Conservation (phyloP, 1,140 invertebrate genomes). For the Zophobas morio region DNA sequence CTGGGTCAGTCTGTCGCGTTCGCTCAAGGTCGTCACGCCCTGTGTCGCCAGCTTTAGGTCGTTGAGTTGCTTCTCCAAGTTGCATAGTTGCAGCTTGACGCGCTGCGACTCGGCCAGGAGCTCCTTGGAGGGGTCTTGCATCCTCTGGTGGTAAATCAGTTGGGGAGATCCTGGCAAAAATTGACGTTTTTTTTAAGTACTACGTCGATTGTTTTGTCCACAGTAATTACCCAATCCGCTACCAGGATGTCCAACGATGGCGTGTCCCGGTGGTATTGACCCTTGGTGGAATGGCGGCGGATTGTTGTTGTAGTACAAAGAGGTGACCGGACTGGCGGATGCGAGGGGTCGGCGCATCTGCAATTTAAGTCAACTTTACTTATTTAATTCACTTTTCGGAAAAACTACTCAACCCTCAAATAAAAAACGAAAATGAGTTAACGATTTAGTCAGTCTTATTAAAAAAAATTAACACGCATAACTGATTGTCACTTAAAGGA, state of each 20-base stretch:
- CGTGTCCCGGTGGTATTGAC: conserved; percentile 52
- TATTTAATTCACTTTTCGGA: conserved; percentile 11
- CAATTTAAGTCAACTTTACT: conserved; percentile 40
- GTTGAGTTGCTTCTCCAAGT: conserved; percentile 77
- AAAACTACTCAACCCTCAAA: no score
- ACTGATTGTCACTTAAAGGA: no score
- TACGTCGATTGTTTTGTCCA: not conserved
- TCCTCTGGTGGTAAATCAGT: conserved; percentile 62
- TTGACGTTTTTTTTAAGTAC: not conserved
- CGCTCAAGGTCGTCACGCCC: conserved; percentile 68
- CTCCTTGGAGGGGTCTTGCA: conserved; percentile 65
- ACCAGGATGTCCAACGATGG: conserved; percentile 53
- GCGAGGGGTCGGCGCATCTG: conserved; percentile 69
- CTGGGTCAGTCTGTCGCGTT: conserved; percentile 74
- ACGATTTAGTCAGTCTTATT: not conserved
- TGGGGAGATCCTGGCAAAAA: conserved; percentile 66
- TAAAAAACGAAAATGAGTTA: conserved; percentile 39
- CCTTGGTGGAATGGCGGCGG: conserved; percentile 51
- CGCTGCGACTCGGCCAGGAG: conserved; percentile 75
- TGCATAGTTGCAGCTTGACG: conserved; percentile 76
- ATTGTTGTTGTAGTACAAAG: conserved; percentile 70
- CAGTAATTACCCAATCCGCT: conserved; percentile 49
- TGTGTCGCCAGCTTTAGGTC: conserved; percentile 73
- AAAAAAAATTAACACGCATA: no score
- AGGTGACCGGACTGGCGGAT: conserved; percentile 71